Conservation (phyloP, 2,888 invertebrate genomes). For the Drosophila niveifrons region DNA sequence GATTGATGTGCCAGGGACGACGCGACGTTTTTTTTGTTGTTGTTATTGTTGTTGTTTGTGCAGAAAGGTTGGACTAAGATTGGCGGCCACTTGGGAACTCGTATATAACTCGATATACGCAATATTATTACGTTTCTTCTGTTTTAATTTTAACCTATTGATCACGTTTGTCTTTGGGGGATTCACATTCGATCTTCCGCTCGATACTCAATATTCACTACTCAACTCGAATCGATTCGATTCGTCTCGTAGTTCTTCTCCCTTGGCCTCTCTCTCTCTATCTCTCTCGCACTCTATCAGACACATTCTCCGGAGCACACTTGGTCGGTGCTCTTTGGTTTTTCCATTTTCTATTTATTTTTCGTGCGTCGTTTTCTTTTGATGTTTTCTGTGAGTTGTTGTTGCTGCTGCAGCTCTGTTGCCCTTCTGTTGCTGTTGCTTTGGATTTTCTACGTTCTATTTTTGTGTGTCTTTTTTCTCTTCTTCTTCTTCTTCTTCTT, state of each 20-base stretch:
- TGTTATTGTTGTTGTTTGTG: conserved; percentile 65
- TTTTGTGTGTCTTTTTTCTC: conserved; percentile 63
- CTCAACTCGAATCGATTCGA: neutral
- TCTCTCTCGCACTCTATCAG: neutral
- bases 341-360: conserved; percentile 73
- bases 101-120: conserved; percentile 19
- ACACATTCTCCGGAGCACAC: conserved; percentile 33
- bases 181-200: conserved; percentile 24
- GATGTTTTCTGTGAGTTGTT: conserved; percentile 64
- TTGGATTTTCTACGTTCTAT: conserved; percentile 72
- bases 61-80: conserved; percentile 58
- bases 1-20: conserved; percentile 70
- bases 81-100: conserved; percentile 29
- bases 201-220: conserved; percentile 4
- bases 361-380: conserved; percentile 70
- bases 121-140: conserved; percentile 17
- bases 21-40: conserved; percentile 35
- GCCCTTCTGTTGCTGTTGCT: conserved; percentile 44
- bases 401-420: conserved; percentile 18
- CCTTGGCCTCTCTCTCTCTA: neutral
- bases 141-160: conserved; percentile 33
- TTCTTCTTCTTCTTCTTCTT: conserved; percentile 41
- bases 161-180: conserved; percentile 39
- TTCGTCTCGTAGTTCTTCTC: neutral
- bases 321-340: conserved; percentile 61